Base-by-base conservation (phyloP, 2,797 vertebrate genomes). In the Oreochromis grahami region DNA sequence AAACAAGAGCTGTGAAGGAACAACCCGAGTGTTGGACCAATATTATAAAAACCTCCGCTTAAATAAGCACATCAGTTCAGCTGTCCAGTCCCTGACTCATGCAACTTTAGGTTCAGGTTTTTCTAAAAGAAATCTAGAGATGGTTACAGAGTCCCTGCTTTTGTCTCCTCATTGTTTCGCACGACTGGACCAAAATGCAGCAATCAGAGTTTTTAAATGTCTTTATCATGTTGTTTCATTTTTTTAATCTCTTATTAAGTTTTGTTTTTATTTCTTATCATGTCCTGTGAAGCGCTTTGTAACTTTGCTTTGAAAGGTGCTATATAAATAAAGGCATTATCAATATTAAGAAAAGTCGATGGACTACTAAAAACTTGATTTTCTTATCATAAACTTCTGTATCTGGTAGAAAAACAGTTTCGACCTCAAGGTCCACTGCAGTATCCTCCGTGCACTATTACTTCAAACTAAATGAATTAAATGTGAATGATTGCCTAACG, bases 71-170 rank as follows among this genome's bases (percentile, higher is more conserved):
- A 24, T 70, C 65, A 26, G n/a, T 14, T 70, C 21, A 70, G 65
- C 21, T 70, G 21, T 17, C 8, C 63, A 41, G n/a, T 1, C n/a
- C n/a, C 15, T 24, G n/a, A 43, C 21, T 68, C 7, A 8, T 43
- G 13, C 36, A 26, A 38, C 65, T 43, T 70, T 0, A 26, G 65
- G 38, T 43, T 10, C 8, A 26, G 65, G 43, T 70, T 70, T 70
- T 17, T 24, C 38, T 70, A 1, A 43, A 0, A 43, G 13, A 17
- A 65, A 41, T 41, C 63, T 13, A 41, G n/a, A 70, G 38, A 3
- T 1, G 38, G 0, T 70, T 7, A 70, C 38, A 36, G 32, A 2
- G 58, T 1, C 1, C 21, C 11, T 7, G 63, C 21, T 43, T 0
- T 43, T 43, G 41, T 68, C 13, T 4, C 38, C 43, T 1, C 38